Evolutionary conservation across 1,140 invertebrate genomes (phyloP).

Genomic region (Apis dorsata): DNA sequence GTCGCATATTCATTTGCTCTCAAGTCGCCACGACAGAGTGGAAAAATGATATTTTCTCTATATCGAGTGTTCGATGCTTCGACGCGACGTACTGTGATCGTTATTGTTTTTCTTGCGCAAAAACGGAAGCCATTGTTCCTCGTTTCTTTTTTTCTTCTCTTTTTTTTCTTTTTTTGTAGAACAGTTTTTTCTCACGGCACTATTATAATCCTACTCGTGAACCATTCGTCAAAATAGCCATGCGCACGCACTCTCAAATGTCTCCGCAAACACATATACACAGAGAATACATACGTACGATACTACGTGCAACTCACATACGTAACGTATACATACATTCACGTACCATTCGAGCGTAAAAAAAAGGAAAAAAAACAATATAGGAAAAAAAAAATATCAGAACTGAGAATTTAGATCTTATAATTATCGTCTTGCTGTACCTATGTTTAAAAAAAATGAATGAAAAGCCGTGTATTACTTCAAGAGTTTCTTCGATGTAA

Average conservation of each 20-base stretch:
- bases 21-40: not conserved
- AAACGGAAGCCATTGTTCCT: slow-evolving; percentile 14
- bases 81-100: slow-evolving; percentile 46
- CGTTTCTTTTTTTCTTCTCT: not conserved
- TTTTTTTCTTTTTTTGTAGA: not conserved
- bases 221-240: slow-evolving; percentile 40
- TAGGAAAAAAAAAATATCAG: slow-evolving; percentile 22
- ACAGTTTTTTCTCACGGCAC: not conserved
- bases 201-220: slow-evolving; percentile 12
- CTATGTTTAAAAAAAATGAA: slow-evolving; percentile 62
- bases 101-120: slow-evolving; percentile 26
- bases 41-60: not conserved
- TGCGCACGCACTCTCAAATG: not conserved
- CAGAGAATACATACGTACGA: not conserved
- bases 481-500: slow-evolving; percentile 78
- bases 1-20: slow-evolving; percentile 5
- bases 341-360: not conserved
- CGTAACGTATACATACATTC: slow-evolving; percentile 11
- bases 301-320: not conserved
- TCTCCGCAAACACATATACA: not conserved
- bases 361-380: slow-evolving; percentile 9
- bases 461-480: slow-evolving; percentile 71
- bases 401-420: slow-evolving; percentile 59
- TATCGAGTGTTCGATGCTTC: slow-evolving; percentile 26
- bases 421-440: slow-evolving; percentile 67